Base-by-base conservation (phyloP, 2,888 invertebrate species). In the Argyresthia goedartella region DNA sequence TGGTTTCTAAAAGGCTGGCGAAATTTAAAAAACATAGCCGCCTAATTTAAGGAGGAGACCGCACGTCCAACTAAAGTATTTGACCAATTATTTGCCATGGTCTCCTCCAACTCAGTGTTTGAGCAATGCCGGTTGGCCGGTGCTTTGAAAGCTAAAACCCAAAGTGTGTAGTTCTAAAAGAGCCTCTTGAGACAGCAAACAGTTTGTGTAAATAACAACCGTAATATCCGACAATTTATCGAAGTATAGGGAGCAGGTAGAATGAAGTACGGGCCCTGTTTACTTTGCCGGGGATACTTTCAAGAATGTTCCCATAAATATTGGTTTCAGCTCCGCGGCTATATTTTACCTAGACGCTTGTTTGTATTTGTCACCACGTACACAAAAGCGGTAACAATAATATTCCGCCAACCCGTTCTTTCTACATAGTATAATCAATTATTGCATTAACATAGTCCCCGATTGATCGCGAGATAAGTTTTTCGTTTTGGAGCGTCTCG, bases 131-230 rank as follows among this genome's bases (percentile, higher is more conserved):
- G 85, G 84, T 72, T 75, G 33, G 43, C 39, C 54, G 53, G 49
- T 47, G 51, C 56, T 81, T 86, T 85, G 85, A 82, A 82, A 85
- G 76, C 73, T 87, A 86, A 87, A 86, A 87, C 85, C 77, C 79
- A 76, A 87, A 76, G 81, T 85, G 69, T 86, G 86, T 86, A 78
- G 70, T 77, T 80, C 75, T 76, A 81, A 70, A 69, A 79, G 76
- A 77, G 81, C 76, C 82, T 76, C 39, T 80, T 79, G 77, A 78
- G 77, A 73, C 65, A 67, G 63, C 71, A 84, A 85, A 87, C 79
- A 79, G 56, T 59, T 68, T 64, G 63, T 55, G 66, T 71, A 82
- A 82, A 85, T 73, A 85, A 64, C 68, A 66, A 65, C 71, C 70
- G 76, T 80, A 80, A 80, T 81, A 81, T 78, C 76, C 76, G 69